A percentile compares a stretch with the other conserved stretches of the same genome.
Conservation (phyloP, 2,888 invertebrate genomes). For the Rutpela maculata region DNA sequence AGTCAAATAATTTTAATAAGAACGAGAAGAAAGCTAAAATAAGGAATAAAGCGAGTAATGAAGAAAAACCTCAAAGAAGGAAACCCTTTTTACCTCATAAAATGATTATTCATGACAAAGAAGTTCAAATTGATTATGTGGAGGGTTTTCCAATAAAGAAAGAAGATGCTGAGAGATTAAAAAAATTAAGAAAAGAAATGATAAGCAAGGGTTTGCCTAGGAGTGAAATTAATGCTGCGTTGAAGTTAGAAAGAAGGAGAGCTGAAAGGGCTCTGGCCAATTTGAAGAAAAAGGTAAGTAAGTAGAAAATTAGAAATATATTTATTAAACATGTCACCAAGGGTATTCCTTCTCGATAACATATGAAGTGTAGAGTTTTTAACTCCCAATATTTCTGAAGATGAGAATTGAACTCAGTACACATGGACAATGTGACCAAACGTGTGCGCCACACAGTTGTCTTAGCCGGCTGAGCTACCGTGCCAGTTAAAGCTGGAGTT, state of each 20-base stretch:
- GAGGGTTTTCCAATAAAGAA: conserved; percentile 85
- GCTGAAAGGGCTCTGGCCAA: conserved; percentile 84
- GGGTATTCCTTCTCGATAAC: too few relatives aligned
- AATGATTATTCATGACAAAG: conserved; percentile 80
- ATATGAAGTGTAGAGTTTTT: too few relatives aligned
- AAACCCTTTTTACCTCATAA: conserved; percentile 67
- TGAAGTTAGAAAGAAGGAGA: conserved; percentile 82
- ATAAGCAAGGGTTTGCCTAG: conserved; percentile 81
- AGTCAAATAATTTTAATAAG: conserved; percentile 44
- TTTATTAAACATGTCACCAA: too few relatives aligned
- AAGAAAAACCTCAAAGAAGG: conserved; percentile 67
- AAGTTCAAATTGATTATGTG: conserved; percentile 78
- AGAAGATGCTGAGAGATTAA: conserved; percentile 81
- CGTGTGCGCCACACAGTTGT: too few relatives aligned
- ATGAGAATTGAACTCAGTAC: too few relatives aligned
- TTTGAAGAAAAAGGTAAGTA: conserved; percentile 82
- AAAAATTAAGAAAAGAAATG: conserved; percentile 79
- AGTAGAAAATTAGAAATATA: background rate
- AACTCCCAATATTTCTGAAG: too few relatives aligned
- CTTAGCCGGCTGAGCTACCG: too few relatives aligned
- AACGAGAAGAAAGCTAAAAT: conserved; percentile 53
- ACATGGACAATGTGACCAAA: too few relatives aligned
- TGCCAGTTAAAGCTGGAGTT: too few relatives aligned
- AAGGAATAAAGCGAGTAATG: conserved; percentile 65
- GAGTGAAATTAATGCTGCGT: conserved; percentile 80